Conservation (phyloP, 2,888 invertebrate genomes). For the Caenorhabditis sp. region DNA sequence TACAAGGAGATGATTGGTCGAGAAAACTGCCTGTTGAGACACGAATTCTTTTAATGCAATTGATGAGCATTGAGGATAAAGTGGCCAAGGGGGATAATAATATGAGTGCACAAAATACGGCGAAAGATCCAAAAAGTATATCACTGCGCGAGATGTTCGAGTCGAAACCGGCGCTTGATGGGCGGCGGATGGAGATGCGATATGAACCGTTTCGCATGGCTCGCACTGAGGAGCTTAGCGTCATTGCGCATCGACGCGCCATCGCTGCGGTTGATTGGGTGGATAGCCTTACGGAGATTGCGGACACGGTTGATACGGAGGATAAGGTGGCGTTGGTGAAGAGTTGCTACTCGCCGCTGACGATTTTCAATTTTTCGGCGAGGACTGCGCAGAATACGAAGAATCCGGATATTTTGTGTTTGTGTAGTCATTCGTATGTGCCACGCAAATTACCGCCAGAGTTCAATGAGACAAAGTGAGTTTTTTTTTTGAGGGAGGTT, state of each 20-base stretch:
- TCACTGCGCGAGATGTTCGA: slow-evolving; percentile 69
- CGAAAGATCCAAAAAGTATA: slow-evolving; percentile 53
- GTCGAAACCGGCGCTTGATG: slow-evolving; percentile 58
- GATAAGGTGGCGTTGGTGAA: slow-evolving; percentile 68
- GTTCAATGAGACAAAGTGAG: slow-evolving; percentile 69
- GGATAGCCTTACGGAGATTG: slow-evolving; percentile 65
- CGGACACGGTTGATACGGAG: slow-evolving; percentile 64
- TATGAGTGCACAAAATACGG: slow-evolving; percentile 35
- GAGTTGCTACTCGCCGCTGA: slow-evolving; percentile 67
- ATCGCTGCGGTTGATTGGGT: slow-evolving; percentile 70
- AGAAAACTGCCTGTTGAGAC: slow-evolving; percentile 69
- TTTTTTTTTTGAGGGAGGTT: too few relatives aligned
- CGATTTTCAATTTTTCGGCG: slow-evolving; percentile 70
- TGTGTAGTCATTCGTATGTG: slow-evolving; percentile 66
- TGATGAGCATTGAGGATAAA: slow-evolving; percentile 69
- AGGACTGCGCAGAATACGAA: slow-evolving; percentile 69
- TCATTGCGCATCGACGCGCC: slow-evolving; percentile 68
- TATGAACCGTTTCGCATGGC: slow-evolving; percentile 68
- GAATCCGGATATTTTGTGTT: slow-evolving; percentile 68
- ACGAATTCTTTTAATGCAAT: slow-evolving; percentile 66
- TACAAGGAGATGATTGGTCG: slow-evolving; percentile 70
- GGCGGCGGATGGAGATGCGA: slow-evolving; percentile 66
- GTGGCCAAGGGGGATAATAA: slow-evolving; percentile 59
- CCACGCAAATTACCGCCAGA: slow-evolving; percentile 66
- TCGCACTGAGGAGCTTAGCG: slow-evolving; percentile 64